phyloP scores from a whole-genome alignment of 1,140 invertebrate genomes.

The Drosophila pruinosa region DNA sequence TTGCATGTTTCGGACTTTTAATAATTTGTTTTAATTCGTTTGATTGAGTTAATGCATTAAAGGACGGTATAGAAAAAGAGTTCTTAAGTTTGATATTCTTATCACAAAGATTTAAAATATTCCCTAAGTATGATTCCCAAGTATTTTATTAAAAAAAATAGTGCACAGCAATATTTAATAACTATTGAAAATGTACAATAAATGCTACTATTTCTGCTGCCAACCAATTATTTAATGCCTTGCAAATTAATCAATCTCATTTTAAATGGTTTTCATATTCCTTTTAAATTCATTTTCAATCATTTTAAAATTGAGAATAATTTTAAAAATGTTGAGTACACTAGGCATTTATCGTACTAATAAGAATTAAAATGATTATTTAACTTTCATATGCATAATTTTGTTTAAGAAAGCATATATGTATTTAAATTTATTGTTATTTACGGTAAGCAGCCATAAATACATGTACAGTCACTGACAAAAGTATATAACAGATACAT shows the following conservation, averaged over 20 bases:
- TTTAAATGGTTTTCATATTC: background rate
- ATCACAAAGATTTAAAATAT: background rate
- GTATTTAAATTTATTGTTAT: background rate
- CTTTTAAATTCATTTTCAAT: background rate
- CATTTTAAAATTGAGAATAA: background rate
- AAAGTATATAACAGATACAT: too few species aligned
- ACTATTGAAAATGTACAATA: too few species aligned
- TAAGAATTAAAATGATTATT: background rate
- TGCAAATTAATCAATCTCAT: background rate
- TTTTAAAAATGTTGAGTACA: background rate
- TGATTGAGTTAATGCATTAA: background rate
- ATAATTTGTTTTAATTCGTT: too few species aligned
- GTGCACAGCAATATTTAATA: background rate
- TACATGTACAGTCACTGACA: background rate
- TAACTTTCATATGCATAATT: background rate
- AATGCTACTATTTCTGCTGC: too few species aligned
- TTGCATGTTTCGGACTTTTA: too few species aligned
- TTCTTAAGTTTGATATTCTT: background rate
- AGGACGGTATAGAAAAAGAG: background rate
- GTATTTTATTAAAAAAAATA: background rate
- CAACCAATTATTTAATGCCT: background rate
- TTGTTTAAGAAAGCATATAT: background rate
- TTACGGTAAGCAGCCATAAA: background rate
- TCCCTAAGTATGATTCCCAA: background rate
- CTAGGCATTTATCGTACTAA: background rate